Conservation (phyloP, 2,113 vertebrate species). For the Otocyon megalotis region DNA sequence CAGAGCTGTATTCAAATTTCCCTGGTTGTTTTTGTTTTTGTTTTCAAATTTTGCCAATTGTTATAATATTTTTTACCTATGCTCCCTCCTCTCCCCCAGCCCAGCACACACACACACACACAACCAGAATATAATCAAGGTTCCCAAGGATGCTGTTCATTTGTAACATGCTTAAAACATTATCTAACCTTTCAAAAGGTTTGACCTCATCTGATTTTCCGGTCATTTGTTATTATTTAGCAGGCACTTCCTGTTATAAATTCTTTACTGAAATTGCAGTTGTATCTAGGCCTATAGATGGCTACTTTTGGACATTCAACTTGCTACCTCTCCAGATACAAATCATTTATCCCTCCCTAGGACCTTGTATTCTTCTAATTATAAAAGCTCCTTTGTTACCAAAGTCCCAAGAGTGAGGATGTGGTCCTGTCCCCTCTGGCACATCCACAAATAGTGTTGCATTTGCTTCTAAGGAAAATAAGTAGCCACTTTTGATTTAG, state of each 20-base stretch:
- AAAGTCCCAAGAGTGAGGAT: not conserved
- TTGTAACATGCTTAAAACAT: not conserved
- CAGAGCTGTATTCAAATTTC: not conserved
- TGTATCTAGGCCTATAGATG: not conserved
- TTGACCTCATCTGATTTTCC: conserved; percentile 11
- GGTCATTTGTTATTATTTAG: not conserved
- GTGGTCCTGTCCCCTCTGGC: not conserved
- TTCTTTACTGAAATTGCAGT: not conserved
- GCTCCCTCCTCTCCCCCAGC: not conserved
- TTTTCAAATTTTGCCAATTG: too few relatives aligned
- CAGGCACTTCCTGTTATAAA: conserved; percentile 5
- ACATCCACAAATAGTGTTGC: not conserved
- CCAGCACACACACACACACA: not conserved
- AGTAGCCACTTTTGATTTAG: not conserved
- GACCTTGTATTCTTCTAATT: not conserved
- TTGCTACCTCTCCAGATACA: not conserved
- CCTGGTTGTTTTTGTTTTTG: not conserved
- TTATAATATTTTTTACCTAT: not conserved
- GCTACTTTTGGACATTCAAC: not conserved
- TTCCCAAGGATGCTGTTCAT: not conserved
- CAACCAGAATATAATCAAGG: not conserved
- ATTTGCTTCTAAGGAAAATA: not conserved
- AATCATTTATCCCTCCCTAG: not conserved
- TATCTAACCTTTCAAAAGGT: not conserved
- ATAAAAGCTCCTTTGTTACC: not conserved